Conservation (phyloP, 2,797 vertebrate species). For the Philypnodon macrostomus region DNA sequence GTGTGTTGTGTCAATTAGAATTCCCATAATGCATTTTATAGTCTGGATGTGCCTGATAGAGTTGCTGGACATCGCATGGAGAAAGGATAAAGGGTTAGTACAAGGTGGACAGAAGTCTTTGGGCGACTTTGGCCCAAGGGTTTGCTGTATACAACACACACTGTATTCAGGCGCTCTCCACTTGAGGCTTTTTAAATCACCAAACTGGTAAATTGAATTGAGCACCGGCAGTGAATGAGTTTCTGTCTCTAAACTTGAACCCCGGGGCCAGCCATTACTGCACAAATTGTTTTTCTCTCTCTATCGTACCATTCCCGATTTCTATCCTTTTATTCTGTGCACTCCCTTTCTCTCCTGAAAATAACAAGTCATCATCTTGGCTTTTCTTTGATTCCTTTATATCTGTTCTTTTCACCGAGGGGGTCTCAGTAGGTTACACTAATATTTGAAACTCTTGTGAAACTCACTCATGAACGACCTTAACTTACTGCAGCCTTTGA, state of each 20-base stretch:
- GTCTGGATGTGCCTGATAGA: constrained; percentile 3
- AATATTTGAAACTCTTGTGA: constrained; percentile 6
- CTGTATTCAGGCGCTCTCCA: constrained; percentile 9
- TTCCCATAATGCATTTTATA: neutral
- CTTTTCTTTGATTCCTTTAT: constrained; percentile 10
- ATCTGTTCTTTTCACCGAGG: neutral
- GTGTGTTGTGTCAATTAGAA: neutral
- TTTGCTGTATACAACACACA: neutral
- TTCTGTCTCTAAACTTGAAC: constrained; percentile 40
- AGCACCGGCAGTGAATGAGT: constrained; percentile 32
- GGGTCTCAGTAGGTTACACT: constrained; percentile 2
- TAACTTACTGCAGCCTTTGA: neutral
- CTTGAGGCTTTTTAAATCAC: constrained; percentile 48
- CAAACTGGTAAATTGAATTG: constrained; percentile 55
- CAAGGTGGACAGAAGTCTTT: constrained; percentile 3
- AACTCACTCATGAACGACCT: neutral
- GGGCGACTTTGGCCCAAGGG: neutral
- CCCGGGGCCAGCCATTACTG: constrained; percentile 36
- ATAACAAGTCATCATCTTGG: constrained; percentile 26
- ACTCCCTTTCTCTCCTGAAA: constrained; percentile 1
- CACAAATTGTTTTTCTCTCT: constrained; percentile 44
- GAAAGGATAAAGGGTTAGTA: neutral
- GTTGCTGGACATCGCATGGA: neutral
- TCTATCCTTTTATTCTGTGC: constrained; percentile 5
- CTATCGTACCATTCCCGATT: constrained; percentile 15